Base-by-base conservation (phyloP, 1,140 invertebrate species). In the Calycopis cecrops region DNA sequence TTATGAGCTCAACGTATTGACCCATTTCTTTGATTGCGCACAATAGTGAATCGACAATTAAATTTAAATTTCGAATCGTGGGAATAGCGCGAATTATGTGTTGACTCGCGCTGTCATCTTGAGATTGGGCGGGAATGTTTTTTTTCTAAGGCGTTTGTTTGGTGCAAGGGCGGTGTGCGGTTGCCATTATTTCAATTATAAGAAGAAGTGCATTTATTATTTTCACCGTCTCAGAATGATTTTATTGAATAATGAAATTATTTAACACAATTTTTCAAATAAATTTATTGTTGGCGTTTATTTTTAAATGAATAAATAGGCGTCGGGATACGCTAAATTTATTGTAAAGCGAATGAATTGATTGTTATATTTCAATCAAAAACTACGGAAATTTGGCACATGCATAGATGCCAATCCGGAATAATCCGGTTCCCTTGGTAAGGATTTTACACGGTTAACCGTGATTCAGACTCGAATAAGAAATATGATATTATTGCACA, bases 11-110 rank as follows among this genome's bases (percentile, higher is more conserved):
- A 61, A 60, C 56, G 65, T 84, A 82, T 85, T 85, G 81, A 85
- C 81, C 79, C 67, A 74, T 85, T 85, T 85, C 76, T 82, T 81
- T 79, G 73, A 79, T 74, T 79, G 69, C 53, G 59, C 57, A 84
- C 72, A 81, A 79, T 79, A 67, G 67, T 67, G 42, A 53, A 53
- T 73, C 76, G 68, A 80, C 76, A 79, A 80, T 84, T 81, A 73
- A 75, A 80, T 85, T 80, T 76, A 69, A 79, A 79, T 78, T 74
- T 71, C 58, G 57, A 52, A 69, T 71, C 77, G 77, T 82, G 81
- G 79, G 79, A 85, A 85, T 72, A 34, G 35, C 54, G 56, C 70
- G 73, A 76, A 81, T 85, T 81, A 85, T 78, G 64, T 69, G 71
- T 72, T 69, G 73, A 79, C 67, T 76, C 60, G 50, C 62, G 69